Evolutionary conservation across 2,888 invertebrate species (phyloP), one percentile per base, ranked within the genome.

Genomic region (Cephus nigrinus): DNA sequence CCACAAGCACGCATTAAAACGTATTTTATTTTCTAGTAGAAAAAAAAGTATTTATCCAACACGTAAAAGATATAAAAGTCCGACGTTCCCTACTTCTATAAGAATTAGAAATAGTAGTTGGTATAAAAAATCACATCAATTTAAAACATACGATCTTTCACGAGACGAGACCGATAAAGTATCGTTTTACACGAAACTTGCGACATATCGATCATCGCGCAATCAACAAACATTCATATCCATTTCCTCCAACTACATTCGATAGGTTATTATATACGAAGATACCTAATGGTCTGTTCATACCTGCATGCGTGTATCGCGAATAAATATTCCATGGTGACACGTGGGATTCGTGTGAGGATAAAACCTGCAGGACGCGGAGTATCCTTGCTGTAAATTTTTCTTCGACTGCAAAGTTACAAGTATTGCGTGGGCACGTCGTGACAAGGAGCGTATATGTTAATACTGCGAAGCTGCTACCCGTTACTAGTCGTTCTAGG

Each of bases 401-500:
- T 55, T 55, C 55, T 23, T 23, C 23, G 55, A 55, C 23, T 23
- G 55, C 23, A 55, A 9, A 55, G 9, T 5, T 71, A 71, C 71
- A 71, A 31, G 12, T 32, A 23, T 33, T 33, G 71, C 71, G 71
- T 71, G 71, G 71, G 71, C 71, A 32, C 33, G 9, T 71, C 71
- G 71, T 33, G 71, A 71, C 31, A 71, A 31, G 32, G 32, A 74
- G 74, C n/a, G 74, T 23, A 55, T 74, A 34, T 74, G 74, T 33
- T 74, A 74, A 74, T 74, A 31, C 74, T n/a, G 74, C 30, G 74
- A 36, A 30, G 55, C 55, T n/a, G 74, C 30, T 31, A 32, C 36
- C 74, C 9, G 32, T 34, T 40, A 32, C 69, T 31, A 12, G 30
- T 36, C 71, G 75, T 55, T 78, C 71, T 78, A 36, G 75, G 71